Conservation (phyloP, 1,140 invertebrate species). For the Drosophila miranda region DNA sequence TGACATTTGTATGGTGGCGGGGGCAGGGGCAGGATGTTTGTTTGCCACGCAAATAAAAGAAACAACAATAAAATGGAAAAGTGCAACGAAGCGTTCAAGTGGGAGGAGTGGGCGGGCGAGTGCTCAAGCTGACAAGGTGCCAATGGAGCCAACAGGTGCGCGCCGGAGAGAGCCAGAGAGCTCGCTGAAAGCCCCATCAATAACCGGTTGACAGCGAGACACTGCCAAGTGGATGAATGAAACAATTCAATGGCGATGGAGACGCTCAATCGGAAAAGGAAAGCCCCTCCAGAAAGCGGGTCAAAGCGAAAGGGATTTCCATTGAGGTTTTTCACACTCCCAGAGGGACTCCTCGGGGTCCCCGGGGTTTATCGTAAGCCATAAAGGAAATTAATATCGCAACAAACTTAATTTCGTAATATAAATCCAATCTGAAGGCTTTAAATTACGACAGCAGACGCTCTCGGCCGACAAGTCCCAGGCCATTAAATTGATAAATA, state of each 20-base stretch:
- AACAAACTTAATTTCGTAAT: conserved; percentile 63
- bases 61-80: conserved; percentile 33
- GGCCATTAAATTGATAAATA: conserved; percentile 80
- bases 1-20: conserved; percentile 52
- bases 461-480: conserved; percentile 31
- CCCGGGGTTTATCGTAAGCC: conserved; percentile 10
- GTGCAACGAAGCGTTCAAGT: conserved; percentile 52
- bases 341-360: too few relatives aligned
- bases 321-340: too few relatives aligned
- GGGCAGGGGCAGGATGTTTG: conserved; percentile 4
- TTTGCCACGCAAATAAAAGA: conserved; percentile 27
- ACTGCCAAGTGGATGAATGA: conserved; percentile 52
- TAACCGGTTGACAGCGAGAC: conserved; percentile 62
- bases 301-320: background rate
- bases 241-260: conserved; percentile 44
- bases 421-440: conserved; percentile 71
- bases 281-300: background rate
- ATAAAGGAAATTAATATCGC: conserved; percentile 59
- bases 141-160: conserved; percentile 62
- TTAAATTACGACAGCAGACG: conserved; percentile 56
- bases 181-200: conserved; percentile 64
- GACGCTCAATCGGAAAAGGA: background rate
- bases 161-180: conserved; percentile 1
- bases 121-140: conserved; percentile 28
- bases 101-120: background rate